Evolutionary conservation across 2,888 invertebrate species (phyloP), one percentile per base, ranked within the genome.

Genomic region (Idaea biselata): DNA sequence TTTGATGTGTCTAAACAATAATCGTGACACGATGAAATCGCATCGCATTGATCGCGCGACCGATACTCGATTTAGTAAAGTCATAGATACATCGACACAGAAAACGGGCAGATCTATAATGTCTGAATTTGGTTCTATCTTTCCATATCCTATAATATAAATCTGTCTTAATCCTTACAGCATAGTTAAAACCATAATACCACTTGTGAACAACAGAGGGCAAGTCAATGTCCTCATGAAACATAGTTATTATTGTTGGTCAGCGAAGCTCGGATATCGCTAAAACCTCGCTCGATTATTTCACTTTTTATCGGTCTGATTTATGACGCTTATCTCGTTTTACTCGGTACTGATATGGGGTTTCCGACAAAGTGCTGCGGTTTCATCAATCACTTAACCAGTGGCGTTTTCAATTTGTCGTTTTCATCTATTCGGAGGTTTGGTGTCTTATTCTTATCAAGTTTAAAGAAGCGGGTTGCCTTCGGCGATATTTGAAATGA

Each of bases 311-410:
- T 86, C 86, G 73, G 68, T 63, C 75, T 86, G 87, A 89, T 89
- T 89, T 87, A 89, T 87, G 80, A 73, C 72, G 74, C 81, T 85
- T 88, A 89, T 88, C 88, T 83, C 71, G 66, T 71, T 74, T 71
- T 70, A 72, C 75, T 78, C 71, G 75, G 74, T 71, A 73, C 77
- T 79, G 70, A 67, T 75, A 79, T 84, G 80, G 77, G 77, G 74
- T 76, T 73, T 74, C 72, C 73, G 76, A 84, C 84, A 84, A 86
- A 86, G 80, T 82, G 79, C 77, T 74, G 69, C 69, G 73, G 73
- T 78, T 84, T 80, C 83, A 87, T 88, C 88, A 88, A 88, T 87
- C 85, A 84, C 85, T 82, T 80, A 80, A 75, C 68, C 67, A 73
- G 72, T 77, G 75, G 74, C 76, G 73, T 78, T 80, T 84, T 83